Conservation (phyloP, 2,113 vertebrate species). For the Gymnogyps californianus region DNA sequence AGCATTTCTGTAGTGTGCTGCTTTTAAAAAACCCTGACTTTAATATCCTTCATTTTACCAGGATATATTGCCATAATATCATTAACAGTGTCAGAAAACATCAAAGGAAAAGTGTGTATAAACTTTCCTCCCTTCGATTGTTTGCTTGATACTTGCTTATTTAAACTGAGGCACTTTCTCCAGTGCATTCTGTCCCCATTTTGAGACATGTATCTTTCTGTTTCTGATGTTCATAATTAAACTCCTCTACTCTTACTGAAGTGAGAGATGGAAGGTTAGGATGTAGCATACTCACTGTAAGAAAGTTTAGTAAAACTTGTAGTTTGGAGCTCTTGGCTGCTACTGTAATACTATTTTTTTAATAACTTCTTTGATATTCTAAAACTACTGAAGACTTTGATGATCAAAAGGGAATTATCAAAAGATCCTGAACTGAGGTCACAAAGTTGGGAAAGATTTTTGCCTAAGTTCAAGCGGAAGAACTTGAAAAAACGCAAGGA, state of each 20-base stretch:
- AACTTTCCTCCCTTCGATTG: not conserved
- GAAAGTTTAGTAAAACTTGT: not conserved
- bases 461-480: conserved; percentile 92
- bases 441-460: conserved; percentile 94
- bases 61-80: not conserved
- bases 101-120: not conserved
- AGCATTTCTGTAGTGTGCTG: not conserved
- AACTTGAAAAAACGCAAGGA: conserved; percentile 91
- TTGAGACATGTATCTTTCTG: not conserved
- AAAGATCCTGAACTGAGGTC: conserved; percentile 88
- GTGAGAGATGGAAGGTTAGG: not conserved
- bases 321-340: not conserved
- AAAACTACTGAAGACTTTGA: conserved; percentile 82
- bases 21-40: not conserved
- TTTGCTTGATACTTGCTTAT: not conserved
- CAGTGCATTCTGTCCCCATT: not conserved
- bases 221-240: not conserved
- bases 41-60: not conserved
- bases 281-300: not conserved
- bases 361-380: conserved; percentile 10
- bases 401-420: conserved; percentile 95
- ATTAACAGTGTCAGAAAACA: not conserved
- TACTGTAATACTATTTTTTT: not conserved
- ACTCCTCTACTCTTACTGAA: not conserved
- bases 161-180: not conserved